These are phyloP conservation scores for Lasioglossum malachurum DNA, from an alignment of 2,888 invertebrate genomes.

Conservation along the genomic window DNA sequence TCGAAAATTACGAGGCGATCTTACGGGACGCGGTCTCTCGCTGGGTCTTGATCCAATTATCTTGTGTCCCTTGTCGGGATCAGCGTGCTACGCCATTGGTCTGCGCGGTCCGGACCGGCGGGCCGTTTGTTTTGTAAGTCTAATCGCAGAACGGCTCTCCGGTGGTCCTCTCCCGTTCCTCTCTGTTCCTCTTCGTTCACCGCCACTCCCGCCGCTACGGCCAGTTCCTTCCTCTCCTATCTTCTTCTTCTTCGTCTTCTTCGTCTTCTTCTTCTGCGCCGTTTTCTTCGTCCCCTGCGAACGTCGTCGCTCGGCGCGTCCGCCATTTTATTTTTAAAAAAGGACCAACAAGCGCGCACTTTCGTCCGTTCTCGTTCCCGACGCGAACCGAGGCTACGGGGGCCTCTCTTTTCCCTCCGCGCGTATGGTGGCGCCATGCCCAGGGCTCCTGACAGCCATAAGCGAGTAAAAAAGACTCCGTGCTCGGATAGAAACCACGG, in stretches of 20 bases:
- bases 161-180: conserved; percentile 81
- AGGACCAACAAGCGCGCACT: conserved; percentile 77
- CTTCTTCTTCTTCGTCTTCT: background rate
- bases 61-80: conserved; percentile 84
- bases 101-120: conserved; percentile 78
- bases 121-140: conserved; percentile 85
- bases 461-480: conserved; percentile 64
- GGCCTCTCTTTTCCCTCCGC: conserved; percentile 28
- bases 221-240: conserved; percentile 29
- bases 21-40: conserved; percentile 65
- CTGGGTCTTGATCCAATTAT: conserved; percentile 83
- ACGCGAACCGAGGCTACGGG: conserved; percentile 32
- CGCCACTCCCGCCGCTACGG: conserved; percentile 42
- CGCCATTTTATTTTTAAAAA: conserved; percentile 84
- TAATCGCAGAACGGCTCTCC: conserved; percentile 84
- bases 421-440: conserved; percentile 81
- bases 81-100: conserved; percentile 83
- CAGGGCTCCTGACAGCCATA: conserved; percentile 77
- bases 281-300: conserved; percentile 69
- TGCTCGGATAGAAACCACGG: conserved; percentile 41
- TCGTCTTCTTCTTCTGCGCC: conserved; percentile 53
- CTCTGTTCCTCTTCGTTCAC: conserved; percentile 60
- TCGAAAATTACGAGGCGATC: conserved; percentile 75
- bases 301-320: conserved; percentile 70
- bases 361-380: conserved; percentile 71